Evolutionary conservation across 2,888 invertebrate species (phyloP), one percentile per base, ranked within the genome.

Genomic region (Buathra laborator): DNA sequence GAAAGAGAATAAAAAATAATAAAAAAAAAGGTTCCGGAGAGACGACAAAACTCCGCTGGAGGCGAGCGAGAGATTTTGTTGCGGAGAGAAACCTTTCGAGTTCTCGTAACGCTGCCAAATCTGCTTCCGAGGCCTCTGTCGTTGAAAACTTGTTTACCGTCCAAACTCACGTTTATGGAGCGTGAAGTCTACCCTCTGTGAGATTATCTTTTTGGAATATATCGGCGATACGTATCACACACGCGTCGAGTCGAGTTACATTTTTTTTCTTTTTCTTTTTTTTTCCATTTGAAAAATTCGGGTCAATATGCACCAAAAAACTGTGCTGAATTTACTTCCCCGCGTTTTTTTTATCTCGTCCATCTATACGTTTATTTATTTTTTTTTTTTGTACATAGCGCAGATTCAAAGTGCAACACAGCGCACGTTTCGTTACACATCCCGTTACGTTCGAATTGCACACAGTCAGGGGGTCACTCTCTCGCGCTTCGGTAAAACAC

Each of bases 341-440:
- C 53, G 43, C 29, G 24, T 56, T 56, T 43, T 51, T 32, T 5
- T 19, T 46, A n/a, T 56, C 24, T 68, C 14, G 43, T 24, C 9
- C 9, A 4, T 51, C 10, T 64, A 5, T 29, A 6, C 14, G 3
- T 56, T 19, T 56, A 29, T 59, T 44, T 44, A n/a, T 64, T 37
- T 29, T 64, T 37, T 68, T 29, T 32, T 68, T 29, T 32, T 7
- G 37, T 37, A 44, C 12, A 14, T 4, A 5, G 59, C 12, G 19
- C 16, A 3, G 46, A 19, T 6, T 46, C n/a, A 48, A 32, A 48
- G 75, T 29, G 46, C 53, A 62, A 29, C 48, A n/a, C 66, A 16
- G 51, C 66, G 76, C 14, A 53, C 78, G 43, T 56, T 67, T 53
- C 44, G 80, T 72, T 80, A 67, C 80, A 66, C 80, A 72, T 43